These are phyloP conservation scores for Scaptodrosophila lebanonensis DNA, from an alignment of 1,140 invertebrate species.

Conservation along the genomic window DNA sequence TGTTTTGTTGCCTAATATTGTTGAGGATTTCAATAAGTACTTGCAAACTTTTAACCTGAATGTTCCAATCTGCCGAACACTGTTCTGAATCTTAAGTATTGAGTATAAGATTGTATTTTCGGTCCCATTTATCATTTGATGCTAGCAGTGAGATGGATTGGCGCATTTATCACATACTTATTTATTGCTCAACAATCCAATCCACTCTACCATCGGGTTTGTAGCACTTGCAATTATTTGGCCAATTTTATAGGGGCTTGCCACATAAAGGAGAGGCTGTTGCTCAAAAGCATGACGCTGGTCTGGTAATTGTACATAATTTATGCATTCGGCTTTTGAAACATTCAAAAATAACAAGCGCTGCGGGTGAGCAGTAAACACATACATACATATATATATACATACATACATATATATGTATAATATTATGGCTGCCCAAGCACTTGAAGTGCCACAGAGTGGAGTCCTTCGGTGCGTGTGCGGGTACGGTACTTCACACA, in stretches of 20 bases:
- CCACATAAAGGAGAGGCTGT: constrained; percentile 3
- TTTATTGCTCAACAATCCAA: constrained; percentile 38
- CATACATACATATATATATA: neutral
- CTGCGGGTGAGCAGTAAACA: constrained; percentile 21
- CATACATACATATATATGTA: constrained; percentile 34
- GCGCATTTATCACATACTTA: constrained; percentile 44
- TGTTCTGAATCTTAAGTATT: no score
- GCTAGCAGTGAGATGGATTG: no score
- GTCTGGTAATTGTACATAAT: constrained; percentile 61
- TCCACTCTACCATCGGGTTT: neutral
- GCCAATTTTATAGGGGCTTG: constrained; percentile 50
- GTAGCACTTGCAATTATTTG: constrained; percentile 48
- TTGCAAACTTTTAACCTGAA: no score
- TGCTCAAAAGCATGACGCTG: neutral
- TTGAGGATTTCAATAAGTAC: no score
- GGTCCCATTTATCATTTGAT: no score
- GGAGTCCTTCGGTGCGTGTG: neutral
- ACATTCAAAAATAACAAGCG: constrained; percentile 45
- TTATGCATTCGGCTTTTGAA: constrained; percentile 61
- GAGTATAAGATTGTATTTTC: no score
- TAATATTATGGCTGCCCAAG: constrained; percentile 56
- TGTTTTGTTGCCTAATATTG: no score
- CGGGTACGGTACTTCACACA: constrained; percentile 31
- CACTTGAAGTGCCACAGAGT: constrained; percentile 48
- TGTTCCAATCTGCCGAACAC: no score